A percentile compares a stretch with the other conserved stretches of the same genome.
Conservation (phyloP, 2,113 vertebrate species). For the Labrus mixtus region DNA sequence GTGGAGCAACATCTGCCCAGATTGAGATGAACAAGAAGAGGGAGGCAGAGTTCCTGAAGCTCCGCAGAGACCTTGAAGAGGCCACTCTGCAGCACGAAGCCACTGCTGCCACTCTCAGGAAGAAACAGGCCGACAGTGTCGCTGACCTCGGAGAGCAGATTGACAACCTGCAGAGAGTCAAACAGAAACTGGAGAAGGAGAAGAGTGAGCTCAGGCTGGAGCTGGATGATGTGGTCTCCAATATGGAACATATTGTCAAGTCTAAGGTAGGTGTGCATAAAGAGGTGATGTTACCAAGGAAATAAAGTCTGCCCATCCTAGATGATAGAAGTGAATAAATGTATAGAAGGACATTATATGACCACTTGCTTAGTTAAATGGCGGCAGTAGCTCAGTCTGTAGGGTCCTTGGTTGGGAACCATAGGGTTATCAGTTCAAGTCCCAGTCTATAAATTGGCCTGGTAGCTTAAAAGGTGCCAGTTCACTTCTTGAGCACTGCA, state of each 20-base stretch:
- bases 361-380: not conserved
- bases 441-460: no score
- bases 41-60: slow-evolving; percentile 82
- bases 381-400: no score
- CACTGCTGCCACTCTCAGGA: slow-evolving; percentile 80
- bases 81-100: slow-evolving; percentile 84
- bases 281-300: not conserved
- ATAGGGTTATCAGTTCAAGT: no score
- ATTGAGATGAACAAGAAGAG: slow-evolving; percentile 87
- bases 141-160: slow-evolving; percentile 84
- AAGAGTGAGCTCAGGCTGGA: slow-evolving; percentile 48
- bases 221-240: slow-evolving; percentile 49
- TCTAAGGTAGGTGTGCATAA: slow-evolving; percentile 76
- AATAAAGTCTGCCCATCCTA: no score
- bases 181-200: slow-evolving; percentile 48
- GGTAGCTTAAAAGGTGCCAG: no score
- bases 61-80: slow-evolving; percentile 86
- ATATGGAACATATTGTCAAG: slow-evolving; percentile 78
- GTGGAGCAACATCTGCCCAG: slow-evolving; percentile 84
- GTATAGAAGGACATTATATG: not conserved
- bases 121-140: slow-evolving; percentile 84
- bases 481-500: no score
- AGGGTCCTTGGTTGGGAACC: no score
- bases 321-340: not conserved
- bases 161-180: slow-evolving; percentile 84